Base-by-base conservation (phyloP, 2,888 invertebrate species). In the Pterostichus niger region DNA sequence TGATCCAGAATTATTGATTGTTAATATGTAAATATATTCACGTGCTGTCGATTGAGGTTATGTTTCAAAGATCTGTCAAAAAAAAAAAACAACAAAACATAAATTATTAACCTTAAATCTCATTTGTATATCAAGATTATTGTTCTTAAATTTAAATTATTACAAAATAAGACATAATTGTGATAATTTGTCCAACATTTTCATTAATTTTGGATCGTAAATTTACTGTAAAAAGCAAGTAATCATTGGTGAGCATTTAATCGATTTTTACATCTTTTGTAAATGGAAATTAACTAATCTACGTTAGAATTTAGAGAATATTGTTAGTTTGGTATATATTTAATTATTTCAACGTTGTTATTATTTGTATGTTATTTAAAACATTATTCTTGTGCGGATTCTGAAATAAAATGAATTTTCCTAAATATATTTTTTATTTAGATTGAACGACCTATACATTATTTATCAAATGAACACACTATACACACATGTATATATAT, bases 321-420 rank as follows among this genome's bases (percentile, higher is more conserved):
- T 24, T 24, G 73, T 73, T 73, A 73, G 46, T 46, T 17, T 73
- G 73, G 73, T 73, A 73, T 64, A n/a, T 13, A 64, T 64, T 40
- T 73, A 73, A 40, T 46, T 73, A 73, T 40, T 24, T 73, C n/a
- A 17, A 17, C 11, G 73, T 73, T 73, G 71, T 73, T 73, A 73
- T 64, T 64, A 64, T 64, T 64, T 64, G 33, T 35, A 64, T 64
- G 64, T 64, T 64, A 64, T 64, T 64, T 64, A 64, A 64, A 64
- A 24, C 24, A 24, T 24, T 1, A 11, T 33, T 64, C 13, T 64
- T 64, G 64, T 64, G 64, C 64, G 33, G 13, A 59, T 24, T 64
- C 35, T 35, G 35, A 7, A 64, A 64, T 64, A 64, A 64, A 52
- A 35, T n/a, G 15, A 64, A 35, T 64, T 64, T 64, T 40, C 64